Evolutionary conservation across 2,888 invertebrate genomes (phyloP), one percentile per base, ranked within the genome.

Genomic region (Ectropis crepuscularia): DNA sequence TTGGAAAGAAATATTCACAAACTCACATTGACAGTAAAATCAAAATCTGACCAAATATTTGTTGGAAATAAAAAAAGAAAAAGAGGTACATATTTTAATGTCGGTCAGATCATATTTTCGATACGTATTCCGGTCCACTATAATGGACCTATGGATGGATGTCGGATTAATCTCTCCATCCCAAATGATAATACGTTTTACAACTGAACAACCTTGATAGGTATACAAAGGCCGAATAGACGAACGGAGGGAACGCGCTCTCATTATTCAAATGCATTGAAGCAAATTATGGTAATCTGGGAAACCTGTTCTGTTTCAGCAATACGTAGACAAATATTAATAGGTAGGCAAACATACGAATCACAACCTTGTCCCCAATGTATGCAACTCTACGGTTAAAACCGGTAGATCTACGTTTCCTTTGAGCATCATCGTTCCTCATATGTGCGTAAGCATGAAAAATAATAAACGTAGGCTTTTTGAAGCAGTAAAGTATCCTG

Each of bases 211-310:
- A 87, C 76, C 83, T 85, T 82, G 83, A 83, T 79, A 80, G 82
- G 76, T 83, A 83, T 80, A 83, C 86, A 84, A 82, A 83, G 77
- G 79, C 80, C 73, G 78, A 80, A 80, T 75, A 78, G 80, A 77
- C 74, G 65, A 75, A 67, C 76, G 79, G 78, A 85, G 80, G 87
- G 85, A 85, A 86, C 90, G 87, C 88, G 89, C 87, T 84, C 89
- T 90, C 89, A 92, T 91, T 91, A 92, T 92, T 90, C 91, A 90
- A 91, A 91, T 91, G 91, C 91, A 92, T 87, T 87, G 89, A 89
- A 92, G 89, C 91, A 91, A 91, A 92, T 91, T 91, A 92, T 92
- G 91, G 89, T 92, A 92, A 91, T 92, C 91, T 88, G 89, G 81
- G 87, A 82, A 89, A 90, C 89, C 90, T 91, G 91, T 83, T 89